Evolutionary conservation across 53 echinoderm and acorn worm species (phyloP).

Genomic region (Hippasteria phrygiana): DNA sequence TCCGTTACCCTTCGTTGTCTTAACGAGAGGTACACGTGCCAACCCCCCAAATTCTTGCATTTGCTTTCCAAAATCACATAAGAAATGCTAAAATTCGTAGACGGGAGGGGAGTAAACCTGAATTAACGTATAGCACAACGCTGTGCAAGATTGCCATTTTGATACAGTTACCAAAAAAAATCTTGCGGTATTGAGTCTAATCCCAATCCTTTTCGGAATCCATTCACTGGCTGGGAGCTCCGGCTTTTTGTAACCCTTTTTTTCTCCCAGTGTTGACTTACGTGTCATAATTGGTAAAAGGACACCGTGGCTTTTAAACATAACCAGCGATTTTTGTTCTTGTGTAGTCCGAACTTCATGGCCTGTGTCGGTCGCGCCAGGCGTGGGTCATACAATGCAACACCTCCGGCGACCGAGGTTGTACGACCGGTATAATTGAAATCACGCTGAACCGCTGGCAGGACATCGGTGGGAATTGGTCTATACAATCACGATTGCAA

Average conservation of each 20-base stretch:
- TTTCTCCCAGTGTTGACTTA: conserved; percentile 13
- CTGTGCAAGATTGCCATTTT: too few relatives aligned
- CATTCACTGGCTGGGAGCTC: too few relatives aligned
- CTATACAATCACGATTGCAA: too few relatives aligned
- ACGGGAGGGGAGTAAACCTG: too few relatives aligned
- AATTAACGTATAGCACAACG: too few relatives aligned
- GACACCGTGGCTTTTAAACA: conserved; percentile 55
- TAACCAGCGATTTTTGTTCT: conserved; percentile 2
- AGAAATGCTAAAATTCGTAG: too few relatives aligned
- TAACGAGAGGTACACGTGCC: too few relatives aligned
- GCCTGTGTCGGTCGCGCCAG: background rate
- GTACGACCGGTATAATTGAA: background rate
- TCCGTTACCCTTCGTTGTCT: too few relatives aligned
- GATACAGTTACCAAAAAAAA: conserved; percentile 35
- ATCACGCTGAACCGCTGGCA: background rate
- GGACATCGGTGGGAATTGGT: background rate
- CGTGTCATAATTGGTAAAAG: conserved; percentile 44
- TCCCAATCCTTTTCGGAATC: background rate
- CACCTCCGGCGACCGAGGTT: background rate
- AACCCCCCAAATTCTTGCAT: too few relatives aligned
- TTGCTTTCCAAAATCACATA: too few relatives aligned
- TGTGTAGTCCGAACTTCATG: too few relatives aligned
- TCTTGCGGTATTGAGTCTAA: background rate
- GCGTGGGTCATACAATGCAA: background rate
- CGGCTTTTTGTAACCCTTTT: background rate